Evolutionary conservation across 2,113 vertebrate species (phyloP).

Genomic region (Hystrix brachyura): DNA sequence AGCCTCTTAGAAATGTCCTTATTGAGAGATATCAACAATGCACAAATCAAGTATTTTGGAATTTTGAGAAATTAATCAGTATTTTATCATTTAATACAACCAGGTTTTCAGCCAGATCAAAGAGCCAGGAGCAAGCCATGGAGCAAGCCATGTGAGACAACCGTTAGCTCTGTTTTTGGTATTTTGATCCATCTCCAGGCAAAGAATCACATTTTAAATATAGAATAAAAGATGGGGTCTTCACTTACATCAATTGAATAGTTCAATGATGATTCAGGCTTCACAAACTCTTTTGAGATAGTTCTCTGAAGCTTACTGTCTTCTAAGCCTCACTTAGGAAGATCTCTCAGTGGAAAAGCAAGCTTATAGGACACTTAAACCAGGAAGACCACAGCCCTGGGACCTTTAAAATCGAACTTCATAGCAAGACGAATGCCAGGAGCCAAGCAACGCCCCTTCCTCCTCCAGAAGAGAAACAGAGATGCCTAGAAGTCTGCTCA

Average conservation of each 20-base stretch:
- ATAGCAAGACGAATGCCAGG: background rate
- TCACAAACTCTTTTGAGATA: background rate
- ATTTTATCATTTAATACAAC: background rate
- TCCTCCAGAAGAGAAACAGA: background rate
- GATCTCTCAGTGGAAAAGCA: background rate
- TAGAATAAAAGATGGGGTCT: background rate
- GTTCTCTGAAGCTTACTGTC: background rate
- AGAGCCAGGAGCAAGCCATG: background rate
- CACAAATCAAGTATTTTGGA: background rate
- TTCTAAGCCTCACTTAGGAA: background rate
- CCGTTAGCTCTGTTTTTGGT: background rate
- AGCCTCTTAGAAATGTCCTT: conserved; percentile 33
- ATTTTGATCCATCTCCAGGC: background rate
- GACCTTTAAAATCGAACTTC: background rate
- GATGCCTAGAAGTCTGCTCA: background rate
- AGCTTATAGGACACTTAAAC: background rate
- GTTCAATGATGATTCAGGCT: background rate
- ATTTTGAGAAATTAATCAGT: background rate
- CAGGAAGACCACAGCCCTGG: background rate
- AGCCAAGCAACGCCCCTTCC: background rate
- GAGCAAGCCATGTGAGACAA: background rate
- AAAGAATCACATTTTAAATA: background rate
- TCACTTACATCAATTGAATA: background rate
- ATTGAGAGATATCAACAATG: conserved; percentile 3
- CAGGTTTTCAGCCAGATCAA: background rate